These are phyloP conservation scores for Nomada ferruginata DNA, from an alignment of 2,888 invertebrate species.

Conservation along the genomic window DNA sequence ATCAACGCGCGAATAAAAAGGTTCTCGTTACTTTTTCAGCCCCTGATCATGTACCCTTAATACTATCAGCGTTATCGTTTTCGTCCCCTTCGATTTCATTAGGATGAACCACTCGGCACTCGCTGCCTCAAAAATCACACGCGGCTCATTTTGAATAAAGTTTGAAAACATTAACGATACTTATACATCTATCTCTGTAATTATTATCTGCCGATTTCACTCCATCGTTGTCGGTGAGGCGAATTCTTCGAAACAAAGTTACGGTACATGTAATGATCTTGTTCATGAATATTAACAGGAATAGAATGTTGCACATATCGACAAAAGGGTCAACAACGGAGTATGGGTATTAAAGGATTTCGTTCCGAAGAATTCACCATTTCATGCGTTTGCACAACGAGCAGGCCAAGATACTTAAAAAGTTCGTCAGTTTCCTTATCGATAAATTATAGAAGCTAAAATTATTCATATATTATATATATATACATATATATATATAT, in stretches of 20 bases:
- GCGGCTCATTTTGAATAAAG: conserved; percentile 75
- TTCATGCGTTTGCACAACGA: conserved; percentile 38
- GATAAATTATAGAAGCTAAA: conserved; percentile 45
- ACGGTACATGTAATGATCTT: neutral
- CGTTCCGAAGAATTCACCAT: conserved; percentile 49
- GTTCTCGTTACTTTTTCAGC: conserved; percentile 7
- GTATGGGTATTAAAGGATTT: conserved; percentile 1
- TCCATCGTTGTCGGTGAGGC: conserved; percentile 45
- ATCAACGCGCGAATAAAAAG: neutral
- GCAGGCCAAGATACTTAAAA: conserved; percentile 40
- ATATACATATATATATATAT: conserved; percentile 16
- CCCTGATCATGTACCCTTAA: conserved; percentile 45
- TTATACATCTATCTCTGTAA: conserved; percentile 74
- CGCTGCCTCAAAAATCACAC: conserved; percentile 46
- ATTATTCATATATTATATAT: conserved; percentile 41
- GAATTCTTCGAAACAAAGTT: conserved; percentile 53
- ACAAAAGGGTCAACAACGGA: conserved; percentile 5
- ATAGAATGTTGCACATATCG: neutral
- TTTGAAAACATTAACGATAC: conserved; percentile 82
- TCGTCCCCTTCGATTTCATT: conserved; percentile 21
- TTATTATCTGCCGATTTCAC: conserved; percentile 64
- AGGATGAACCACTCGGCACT: conserved; percentile 35
- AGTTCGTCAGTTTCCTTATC: conserved; percentile 30
- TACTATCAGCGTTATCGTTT: conserved; percentile 47
- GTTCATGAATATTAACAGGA: too few species aligned